Evolutionary conservation across 1,140 invertebrate genomes (phyloP).

Genomic region (Magallana angulata): DNA sequence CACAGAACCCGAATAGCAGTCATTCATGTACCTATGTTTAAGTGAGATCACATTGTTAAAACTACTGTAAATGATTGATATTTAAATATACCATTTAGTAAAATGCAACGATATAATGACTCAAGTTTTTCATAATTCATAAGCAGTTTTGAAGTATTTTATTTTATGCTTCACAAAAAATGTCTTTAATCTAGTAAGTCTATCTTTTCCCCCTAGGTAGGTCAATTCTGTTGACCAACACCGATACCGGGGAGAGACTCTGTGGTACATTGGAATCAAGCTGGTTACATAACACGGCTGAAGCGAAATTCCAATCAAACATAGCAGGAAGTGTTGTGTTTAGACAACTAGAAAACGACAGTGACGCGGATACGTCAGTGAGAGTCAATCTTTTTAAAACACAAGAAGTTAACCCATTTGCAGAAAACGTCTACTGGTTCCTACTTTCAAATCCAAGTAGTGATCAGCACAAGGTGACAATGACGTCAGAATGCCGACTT

Average conservation of each 20-base stretch:
- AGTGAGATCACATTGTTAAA: too few species aligned
- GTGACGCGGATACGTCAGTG: slow-evolving; percentile 85
- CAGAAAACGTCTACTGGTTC: slow-evolving; percentile 47
- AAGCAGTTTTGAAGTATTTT: too few species aligned
- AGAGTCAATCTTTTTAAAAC: slow-evolving; percentile 83
- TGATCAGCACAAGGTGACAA: slow-evolving; percentile 36
- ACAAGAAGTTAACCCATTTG: neutral
- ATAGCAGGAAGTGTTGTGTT: slow-evolving; percentile 91
- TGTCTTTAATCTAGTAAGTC: too few species aligned
- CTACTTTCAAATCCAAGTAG: slow-evolving; percentile 50
- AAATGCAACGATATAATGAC: too few species aligned
- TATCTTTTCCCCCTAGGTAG: slow-evolving; percentile 44
- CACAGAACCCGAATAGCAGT: too few species aligned
- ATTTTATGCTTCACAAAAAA: too few species aligned
- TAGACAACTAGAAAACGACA: slow-evolving; percentile 79
- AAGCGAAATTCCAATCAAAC: slow-evolving; percentile 88
- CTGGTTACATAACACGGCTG: slow-evolving; percentile 86
- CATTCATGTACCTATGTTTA: too few species aligned
- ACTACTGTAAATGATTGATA: too few species aligned
- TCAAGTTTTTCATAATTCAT: too few species aligned
- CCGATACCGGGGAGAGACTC: neutral
- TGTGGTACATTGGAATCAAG: slow-evolving; percentile 67
- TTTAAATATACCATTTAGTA: too few species aligned
- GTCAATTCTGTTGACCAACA: slow-evolving; percentile 46
- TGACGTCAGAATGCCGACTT: slow-evolving; percentile 50